Conservation (phyloP, 2,888 invertebrate species). For the Parnassius apollo region DNA sequence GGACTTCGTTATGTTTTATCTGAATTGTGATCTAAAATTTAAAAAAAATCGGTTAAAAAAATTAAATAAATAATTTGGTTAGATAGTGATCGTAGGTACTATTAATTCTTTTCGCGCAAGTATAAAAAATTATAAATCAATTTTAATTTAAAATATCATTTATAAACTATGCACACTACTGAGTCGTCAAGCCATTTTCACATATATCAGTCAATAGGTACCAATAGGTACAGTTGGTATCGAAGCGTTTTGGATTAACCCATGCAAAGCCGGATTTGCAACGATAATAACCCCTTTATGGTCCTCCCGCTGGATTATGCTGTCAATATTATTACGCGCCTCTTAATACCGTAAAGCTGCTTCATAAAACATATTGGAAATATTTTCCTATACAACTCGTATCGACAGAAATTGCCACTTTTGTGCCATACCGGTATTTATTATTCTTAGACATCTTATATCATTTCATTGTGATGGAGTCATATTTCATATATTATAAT, state of each 20-base stretch:
- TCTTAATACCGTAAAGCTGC: constrained; percentile 76
- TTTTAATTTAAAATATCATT: too few species aligned
- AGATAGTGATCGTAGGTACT: too few species aligned
- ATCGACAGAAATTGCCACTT: constrained; percentile 43
- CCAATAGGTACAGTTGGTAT: constrained; percentile 8
- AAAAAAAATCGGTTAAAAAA: too few species aligned
- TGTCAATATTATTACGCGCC: constrained; percentile 78
- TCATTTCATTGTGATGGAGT: constrained; percentile 3
- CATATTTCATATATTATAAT: neutral
- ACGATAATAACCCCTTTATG: constrained; percentile 69
- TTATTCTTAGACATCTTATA: constrained; percentile 26
- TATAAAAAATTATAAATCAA: too few species aligned
- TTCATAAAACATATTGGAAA: constrained; percentile 76
- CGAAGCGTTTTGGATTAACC: constrained; percentile 48
- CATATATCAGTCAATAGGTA: constrained; percentile 5
- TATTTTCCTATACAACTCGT: constrained; percentile 57
- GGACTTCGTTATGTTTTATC: neutral
- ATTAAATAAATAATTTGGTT: too few species aligned
- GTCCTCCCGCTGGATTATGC: constrained; percentile 63
- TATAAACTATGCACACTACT: too few species aligned
- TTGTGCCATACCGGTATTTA: constrained; percentile 37
- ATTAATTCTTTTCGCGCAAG: too few species aligned
- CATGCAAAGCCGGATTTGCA: constrained; percentile 68
- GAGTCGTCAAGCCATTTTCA: neutral
- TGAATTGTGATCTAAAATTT: too few species aligned